Evolutionary conservation across 2,113 vertebrate genomes (phyloP), one percentile per base, ranked within the genome.

Genomic region (Neogobius melanostomus): DNA sequence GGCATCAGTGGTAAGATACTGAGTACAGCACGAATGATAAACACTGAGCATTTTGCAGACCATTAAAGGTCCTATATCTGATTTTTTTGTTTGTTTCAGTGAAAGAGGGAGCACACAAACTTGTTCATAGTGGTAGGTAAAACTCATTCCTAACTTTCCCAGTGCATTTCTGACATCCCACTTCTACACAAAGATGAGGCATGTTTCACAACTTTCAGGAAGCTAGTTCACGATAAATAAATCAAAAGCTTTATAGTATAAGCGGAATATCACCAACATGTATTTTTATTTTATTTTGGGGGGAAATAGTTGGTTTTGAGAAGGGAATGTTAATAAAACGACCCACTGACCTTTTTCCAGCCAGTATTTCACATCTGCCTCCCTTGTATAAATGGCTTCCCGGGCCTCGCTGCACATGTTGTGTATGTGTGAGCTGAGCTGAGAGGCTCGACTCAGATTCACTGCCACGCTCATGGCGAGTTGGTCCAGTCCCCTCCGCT

Each of bases 291-390:
- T 56, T 11, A 21, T 56, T 56, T 54, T 36, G 8, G 9, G 52
- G 52, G 52, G 52, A 21, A 54, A 54, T 2, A 15, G 28, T 36
- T 7, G 42, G 51, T 14, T 59, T 59, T 2, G 36, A 8, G 14
- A 42, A 61, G 4, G 42, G 12, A 15, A 61, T 2, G 59, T n/a
- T 67, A 36, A 67, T 46, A 36, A 59, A 42, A 36, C 51, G 48
- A 65, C 93, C 28, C 90, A 8, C 80, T 79, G 76, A 96, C 97
- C 97, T 94, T 92, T 94, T 75, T 96, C 94, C 86, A 96, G 88
- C 98, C 98, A 99, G 87, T 96, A 94, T 73, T 84, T 94, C 79
- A 94, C 94, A 7, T 99, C 98, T 2, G 94, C 93, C 81, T 96
- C 95, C 0, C 95, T 93, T 11, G 96, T 94, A 81, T 98, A 99